phyloP scores from a whole-genome alignment of 2,113 vertebrate species.

The Aplodontia rufa region DNA sequence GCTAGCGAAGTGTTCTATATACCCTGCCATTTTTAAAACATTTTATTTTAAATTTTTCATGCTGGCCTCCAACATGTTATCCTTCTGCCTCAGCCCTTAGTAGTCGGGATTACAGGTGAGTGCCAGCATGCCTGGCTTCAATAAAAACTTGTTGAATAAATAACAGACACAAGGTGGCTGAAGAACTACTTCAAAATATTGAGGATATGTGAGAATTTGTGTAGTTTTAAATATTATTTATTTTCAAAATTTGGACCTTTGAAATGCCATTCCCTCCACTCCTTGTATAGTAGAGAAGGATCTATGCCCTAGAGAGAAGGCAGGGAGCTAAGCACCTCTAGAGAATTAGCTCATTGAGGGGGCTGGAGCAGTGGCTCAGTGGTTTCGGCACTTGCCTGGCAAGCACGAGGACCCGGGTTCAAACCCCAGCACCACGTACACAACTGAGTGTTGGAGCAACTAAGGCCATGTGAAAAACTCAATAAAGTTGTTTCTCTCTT shows the following conservation, averaged over 20 bases:
- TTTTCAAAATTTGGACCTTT: neutral
- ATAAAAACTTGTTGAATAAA: neutral
- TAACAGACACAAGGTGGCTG: neutral
- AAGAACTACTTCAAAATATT: slow-evolving; percentile 29
- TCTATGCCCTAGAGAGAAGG: neutral
- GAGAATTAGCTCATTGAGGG: neutral
- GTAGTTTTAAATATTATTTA: neutral
- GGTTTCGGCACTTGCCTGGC: too few species aligned
- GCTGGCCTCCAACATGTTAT: neutral
- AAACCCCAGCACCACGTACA: too few species aligned
- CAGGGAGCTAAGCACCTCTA: neutral
- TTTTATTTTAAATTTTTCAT: neutral
- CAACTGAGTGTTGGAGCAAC: too few species aligned
- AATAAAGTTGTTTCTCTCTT: too few species aligned
- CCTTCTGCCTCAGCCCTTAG: neutral
- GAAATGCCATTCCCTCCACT: neutral
- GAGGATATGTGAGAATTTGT: neutral
- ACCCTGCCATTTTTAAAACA: neutral
- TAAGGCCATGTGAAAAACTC: too few species aligned
- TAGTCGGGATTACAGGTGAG: neutral
- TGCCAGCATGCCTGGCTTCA: neutral
- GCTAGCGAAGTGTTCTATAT: neutral
- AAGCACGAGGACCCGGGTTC: too few species aligned
- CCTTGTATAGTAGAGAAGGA: neutral
- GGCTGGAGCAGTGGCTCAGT: too few species aligned